Conservation (phyloP, 2,113 vertebrate genomes). For the Pangasianodon hypophthalmus region DNA sequence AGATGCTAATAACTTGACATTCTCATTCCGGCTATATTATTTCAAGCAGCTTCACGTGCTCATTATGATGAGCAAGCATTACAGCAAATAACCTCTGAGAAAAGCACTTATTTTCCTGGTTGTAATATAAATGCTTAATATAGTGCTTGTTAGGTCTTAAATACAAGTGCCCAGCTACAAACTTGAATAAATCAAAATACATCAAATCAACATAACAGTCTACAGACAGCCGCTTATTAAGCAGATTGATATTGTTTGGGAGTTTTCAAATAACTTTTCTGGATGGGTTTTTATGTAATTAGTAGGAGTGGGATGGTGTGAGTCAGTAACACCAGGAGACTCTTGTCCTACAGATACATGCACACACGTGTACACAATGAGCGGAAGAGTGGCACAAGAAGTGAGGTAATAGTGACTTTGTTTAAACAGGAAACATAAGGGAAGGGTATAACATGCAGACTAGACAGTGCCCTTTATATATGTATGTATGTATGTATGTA, state of each 20-base stretch:
- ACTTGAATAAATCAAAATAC: slow-evolving; percentile 7
- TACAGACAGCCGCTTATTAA: background rate
- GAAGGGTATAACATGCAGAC: background rate
- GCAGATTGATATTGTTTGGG: slow-evolving; percentile 14
- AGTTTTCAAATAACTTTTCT: background rate
- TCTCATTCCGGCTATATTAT: background rate
- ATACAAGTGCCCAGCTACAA: background rate
- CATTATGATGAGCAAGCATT: slow-evolving; percentile 1
- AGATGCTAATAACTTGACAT: background rate
- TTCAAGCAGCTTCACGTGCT: background rate
- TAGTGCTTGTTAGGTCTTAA: background rate
- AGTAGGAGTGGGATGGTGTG: background rate
- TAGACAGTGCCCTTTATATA: background rate
- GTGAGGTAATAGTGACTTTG: background rate
- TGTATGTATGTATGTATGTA: no score
- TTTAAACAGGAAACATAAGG: background rate
- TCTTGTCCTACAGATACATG: background rate
- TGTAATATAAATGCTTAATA: background rate
- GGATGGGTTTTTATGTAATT: background rate
- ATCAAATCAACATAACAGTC: background rate
- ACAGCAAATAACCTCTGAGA: background rate
- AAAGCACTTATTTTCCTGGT: background rate
- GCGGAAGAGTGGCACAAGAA: background rate
- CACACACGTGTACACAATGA: background rate
- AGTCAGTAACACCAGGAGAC: background rate